Conservation (phyloP, 2,113 vertebrate species). For the Brachypodius melanocephalos region DNA sequence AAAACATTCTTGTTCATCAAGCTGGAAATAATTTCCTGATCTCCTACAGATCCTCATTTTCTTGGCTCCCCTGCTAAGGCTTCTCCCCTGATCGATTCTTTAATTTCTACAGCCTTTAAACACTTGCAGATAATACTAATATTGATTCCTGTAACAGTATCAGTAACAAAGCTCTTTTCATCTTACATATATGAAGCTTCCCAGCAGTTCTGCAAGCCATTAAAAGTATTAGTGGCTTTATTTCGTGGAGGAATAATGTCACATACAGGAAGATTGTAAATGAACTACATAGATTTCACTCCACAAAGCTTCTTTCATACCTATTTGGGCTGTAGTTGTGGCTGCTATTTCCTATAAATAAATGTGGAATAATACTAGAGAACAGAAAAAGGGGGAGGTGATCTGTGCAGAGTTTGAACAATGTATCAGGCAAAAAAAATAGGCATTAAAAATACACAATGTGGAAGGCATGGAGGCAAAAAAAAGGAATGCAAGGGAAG, state of each 20-base stretch:
- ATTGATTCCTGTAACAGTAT: background rate
- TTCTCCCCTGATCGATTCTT: constrained; percentile 3
- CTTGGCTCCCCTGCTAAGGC: background rate
- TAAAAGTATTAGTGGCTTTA: constrained; percentile 8
- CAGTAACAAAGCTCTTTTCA: constrained; percentile 13
- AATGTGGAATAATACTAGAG: background rate
- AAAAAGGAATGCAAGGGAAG: background rate
- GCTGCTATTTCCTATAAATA: background rate
- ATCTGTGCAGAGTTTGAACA: background rate
- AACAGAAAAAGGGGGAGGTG: background rate
- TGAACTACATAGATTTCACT: background rate
- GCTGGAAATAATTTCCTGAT: constrained; percentile 34
- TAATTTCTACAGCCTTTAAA: background rate
- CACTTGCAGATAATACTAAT: background rate
- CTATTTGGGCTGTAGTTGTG: background rate
- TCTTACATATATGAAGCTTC: constrained; percentile 11
- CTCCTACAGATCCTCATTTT: constrained; percentile 28
- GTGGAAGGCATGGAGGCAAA: background rate
- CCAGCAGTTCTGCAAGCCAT: constrained; percentile 1
- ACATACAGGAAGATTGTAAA: background rate
- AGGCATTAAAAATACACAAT: background rate
- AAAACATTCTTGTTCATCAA: background rate
- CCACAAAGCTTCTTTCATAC: background rate
- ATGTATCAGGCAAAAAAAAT: background rate
- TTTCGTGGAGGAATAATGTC: background rate